Conservation (phyloP, 2,888 invertebrate genomes). For the Zhuqinia jingwanae region DNA sequence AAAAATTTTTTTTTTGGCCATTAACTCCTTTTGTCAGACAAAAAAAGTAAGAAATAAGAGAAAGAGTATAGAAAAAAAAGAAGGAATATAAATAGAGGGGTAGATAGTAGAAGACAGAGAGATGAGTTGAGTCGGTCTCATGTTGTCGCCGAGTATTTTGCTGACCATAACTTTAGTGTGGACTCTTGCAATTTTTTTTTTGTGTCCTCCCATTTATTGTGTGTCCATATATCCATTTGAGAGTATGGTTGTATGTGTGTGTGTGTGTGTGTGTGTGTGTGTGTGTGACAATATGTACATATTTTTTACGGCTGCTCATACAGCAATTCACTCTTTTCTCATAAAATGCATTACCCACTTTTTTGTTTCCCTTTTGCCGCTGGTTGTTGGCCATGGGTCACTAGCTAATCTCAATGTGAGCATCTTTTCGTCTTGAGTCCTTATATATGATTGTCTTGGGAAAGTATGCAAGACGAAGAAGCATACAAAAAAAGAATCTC, state of each 20-base stretch:
- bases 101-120: not conserved
- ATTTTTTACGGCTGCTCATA: conserved; percentile 54
- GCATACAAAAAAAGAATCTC: too few species aligned
- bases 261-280: too few species aligned
- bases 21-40: conserved; percentile 59
- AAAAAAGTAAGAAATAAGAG: not conserved
- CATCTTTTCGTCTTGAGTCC: too few species aligned
- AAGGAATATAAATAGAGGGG: not conserved
- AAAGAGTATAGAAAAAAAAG: not conserved
- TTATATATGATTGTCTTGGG: too few species aligned
- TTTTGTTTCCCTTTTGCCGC: not conserved
- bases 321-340: too few species aligned
- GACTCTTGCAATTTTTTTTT: conserved; percentile 19
- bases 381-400: not conserved
- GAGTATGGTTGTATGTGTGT: too few species aligned
- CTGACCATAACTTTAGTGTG: conserved; percentile 66
- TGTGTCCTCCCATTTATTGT: too few species aligned
- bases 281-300: too few species aligned
- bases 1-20: conserved; percentile 61
- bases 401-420: too few species aligned
- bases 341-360: conserved; percentile 35
- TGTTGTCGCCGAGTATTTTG: conserved; percentile 28
- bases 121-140: not conserved
- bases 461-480: too few species aligned
- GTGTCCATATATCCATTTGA: too few species aligned